Percentiles rank a stretch among this genome's conserved stretches.
Evolutionary conservation across 1,140 invertebrate genomes (phyloP).

Genomic region (Megalopta genalis): DNA sequence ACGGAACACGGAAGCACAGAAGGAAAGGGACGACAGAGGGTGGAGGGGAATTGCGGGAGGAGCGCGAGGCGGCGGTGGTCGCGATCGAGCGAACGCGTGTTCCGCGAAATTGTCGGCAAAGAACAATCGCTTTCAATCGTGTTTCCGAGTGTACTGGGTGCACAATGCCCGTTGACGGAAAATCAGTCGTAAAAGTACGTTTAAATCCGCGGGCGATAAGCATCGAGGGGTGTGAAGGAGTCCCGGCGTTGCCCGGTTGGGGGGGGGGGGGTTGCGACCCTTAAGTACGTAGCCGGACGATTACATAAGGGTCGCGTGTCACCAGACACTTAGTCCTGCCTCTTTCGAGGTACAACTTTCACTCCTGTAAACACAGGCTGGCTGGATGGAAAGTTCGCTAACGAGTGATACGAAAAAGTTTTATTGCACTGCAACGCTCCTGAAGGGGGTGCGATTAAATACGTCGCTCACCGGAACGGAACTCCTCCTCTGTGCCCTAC

Average conservation of each 20-base stretch:
- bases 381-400: slow-evolving; percentile 33
- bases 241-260: background rate
- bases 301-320: slow-evolving; percentile 74
- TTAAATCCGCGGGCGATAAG: slow-evolving; percentile 59
- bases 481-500: no score
- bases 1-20: slow-evolving; percentile 11
- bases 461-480: background rate
- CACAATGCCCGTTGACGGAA: slow-evolving; percentile 30
- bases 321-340: slow-evolving; percentile 66
- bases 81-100: background rate
- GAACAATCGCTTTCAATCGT: slow-evolving; percentile 35
- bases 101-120: slow-evolving; percentile 1
- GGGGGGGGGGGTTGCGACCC: slow-evolving; percentile 4
- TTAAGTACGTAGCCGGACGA: slow-evolving; percentile 55
- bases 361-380: slow-evolving; percentile 10
- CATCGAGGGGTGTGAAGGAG: slow-evolving; percentile 21
- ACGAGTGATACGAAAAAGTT: slow-evolving; percentile 46
- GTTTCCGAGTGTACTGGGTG: background rate
- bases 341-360: slow-evolving; percentile 37
- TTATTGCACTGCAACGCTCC: background rate
- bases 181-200: slow-evolving; percentile 17
- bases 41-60: background rate
- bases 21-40: background rate
- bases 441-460: background rate
- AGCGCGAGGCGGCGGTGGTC: background rate